Conservation (phyloP, 2,113 vertebrate genomes). For the Oncorhynchus tshawytscha region DNA sequence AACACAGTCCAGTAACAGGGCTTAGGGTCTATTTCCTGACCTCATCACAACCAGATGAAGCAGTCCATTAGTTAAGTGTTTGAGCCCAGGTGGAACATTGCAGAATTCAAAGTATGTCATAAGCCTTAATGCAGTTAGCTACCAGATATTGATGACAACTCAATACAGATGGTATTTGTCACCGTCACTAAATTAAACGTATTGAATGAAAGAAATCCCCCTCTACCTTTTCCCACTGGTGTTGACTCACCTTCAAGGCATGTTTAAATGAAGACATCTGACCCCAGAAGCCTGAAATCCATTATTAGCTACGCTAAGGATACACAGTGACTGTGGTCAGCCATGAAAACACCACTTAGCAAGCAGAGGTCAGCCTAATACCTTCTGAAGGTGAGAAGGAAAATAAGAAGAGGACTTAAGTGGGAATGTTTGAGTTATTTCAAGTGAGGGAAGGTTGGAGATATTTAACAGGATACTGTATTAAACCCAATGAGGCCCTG, state of each 20-base stretch:
- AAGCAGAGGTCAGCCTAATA: constrained; percentile 31
- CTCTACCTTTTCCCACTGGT: constrained; percentile 20
- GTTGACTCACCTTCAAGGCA: constrained; percentile 15
- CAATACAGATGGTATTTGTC: constrained; percentile 43
- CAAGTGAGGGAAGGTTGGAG: constrained; percentile 29
- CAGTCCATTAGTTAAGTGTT: constrained; percentile 57
- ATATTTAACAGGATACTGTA: constrained; percentile 29
- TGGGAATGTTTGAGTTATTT: constrained; percentile 3
- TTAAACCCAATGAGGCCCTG: constrained; percentile 25
- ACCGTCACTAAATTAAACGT: neutral
- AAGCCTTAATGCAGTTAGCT: constrained; percentile 30
- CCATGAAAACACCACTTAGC: neutral
- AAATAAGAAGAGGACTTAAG: constrained; percentile 40
- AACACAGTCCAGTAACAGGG: constrained; percentile 14
- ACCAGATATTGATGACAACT: constrained; percentile 52
- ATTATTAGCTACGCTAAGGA: constrained; percentile 21
- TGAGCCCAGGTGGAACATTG: constrained; percentile 56
- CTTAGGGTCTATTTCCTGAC: constrained; percentile 48
- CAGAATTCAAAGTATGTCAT: constrained; percentile 52
- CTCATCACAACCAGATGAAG: constrained; percentile 66
- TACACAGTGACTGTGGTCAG: constrained; percentile 9
- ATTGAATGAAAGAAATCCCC: constrained; percentile 23
- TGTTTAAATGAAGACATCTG: constrained; percentile 24
- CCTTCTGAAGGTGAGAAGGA: constrained; percentile 51
- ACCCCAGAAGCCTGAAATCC: constrained; percentile 3